phyloP scores from a whole-genome alignment of 2,797 vertebrate genomes.

The Microcaecilia unicolor region DNA sequence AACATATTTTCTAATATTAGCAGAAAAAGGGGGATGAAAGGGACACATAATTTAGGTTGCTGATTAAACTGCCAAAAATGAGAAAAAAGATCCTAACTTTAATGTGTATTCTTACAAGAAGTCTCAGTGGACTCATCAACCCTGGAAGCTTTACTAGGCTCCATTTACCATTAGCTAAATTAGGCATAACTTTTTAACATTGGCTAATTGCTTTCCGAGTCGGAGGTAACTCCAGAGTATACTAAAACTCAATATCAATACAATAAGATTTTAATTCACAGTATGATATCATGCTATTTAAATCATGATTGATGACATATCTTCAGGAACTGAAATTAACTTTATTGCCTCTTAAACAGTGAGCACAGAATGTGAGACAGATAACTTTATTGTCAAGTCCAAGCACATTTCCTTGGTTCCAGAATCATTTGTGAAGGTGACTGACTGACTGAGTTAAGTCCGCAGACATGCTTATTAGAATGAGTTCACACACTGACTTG shows the following conservation, averaged over 20 bases:
- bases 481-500: too few species aligned
- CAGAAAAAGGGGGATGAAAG: conserved; percentile 6
- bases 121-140: conserved; percentile 41
- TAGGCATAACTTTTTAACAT: conserved; percentile 52
- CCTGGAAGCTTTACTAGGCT: conserved; percentile 41
- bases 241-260: conserved; percentile 30
- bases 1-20: neutral
- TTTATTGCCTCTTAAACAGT: neutral
- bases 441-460: rapidly evolving
- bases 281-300: conserved; percentile 13
- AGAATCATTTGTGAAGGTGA: neutral
- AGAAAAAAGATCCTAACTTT: conserved; percentile 28
- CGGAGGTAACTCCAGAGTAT: conserved; percentile 37
- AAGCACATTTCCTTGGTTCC: neutral
- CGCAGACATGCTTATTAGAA: neutral
- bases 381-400: neutral
- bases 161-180: conserved; percentile 58
- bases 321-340: neutral
- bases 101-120: conserved; percentile 33
- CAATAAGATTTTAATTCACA: conserved; percentile 16
- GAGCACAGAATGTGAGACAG: neutral
- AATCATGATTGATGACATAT: conserved; percentile 8
- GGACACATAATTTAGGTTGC: conserved; percentile 8
- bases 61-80: conserved; percentile 33
- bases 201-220: conserved; percentile 54